Evolutionary conservation across 1,140 invertebrate species (phyloP), one percentile per base, ranked within the genome.

Genomic region (Drosophila navojoa): DNA sequence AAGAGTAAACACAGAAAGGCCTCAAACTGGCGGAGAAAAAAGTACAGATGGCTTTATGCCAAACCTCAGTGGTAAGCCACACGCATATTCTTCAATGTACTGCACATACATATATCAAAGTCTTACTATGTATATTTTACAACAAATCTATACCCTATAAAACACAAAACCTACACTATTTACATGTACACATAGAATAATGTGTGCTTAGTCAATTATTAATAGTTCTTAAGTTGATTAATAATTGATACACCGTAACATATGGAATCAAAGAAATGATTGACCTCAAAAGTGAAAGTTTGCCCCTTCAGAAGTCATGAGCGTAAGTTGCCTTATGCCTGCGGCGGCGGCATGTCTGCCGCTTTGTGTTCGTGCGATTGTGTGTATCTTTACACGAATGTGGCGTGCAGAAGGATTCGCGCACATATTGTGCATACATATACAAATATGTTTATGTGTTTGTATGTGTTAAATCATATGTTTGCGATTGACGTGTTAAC

Each of bases 11-110:
- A 25, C 25, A n/a, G n/a, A 32, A 66, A 67, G 59, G 89, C 76
- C 55, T 89, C 74, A 91, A 91, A 42, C 80, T 91, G 90, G 90
- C 90, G 69, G 90, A 91, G 49, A 91, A 91, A 74, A 91, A 91
- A 82, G 75, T 86, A 47, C 82, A 90, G 60, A 90, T 91, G 91
- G 91, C 91, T 64, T 67, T 92, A 64, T 91, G 91, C 89, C 91
- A 92, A 77, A 91, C 91, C 27, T 92, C 91, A 53, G 91, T 92
- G 90, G 91, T 92, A 77, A 91, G 90, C 49, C 27, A 25, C 11
- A 22, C 22, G 47, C 52, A 72, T 42, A 47, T 58, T 5, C 6
- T 49, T 22, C 55, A 47, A 47, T 47, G 22, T 40, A 11, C 11
- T 35, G 52, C 52, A 60, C 0, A 67, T 44, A 59, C 1, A 67